Evolutionary conservation across 2,888 invertebrate genomes (phyloP).

Genomic region (Cantharis nigra): DNA sequence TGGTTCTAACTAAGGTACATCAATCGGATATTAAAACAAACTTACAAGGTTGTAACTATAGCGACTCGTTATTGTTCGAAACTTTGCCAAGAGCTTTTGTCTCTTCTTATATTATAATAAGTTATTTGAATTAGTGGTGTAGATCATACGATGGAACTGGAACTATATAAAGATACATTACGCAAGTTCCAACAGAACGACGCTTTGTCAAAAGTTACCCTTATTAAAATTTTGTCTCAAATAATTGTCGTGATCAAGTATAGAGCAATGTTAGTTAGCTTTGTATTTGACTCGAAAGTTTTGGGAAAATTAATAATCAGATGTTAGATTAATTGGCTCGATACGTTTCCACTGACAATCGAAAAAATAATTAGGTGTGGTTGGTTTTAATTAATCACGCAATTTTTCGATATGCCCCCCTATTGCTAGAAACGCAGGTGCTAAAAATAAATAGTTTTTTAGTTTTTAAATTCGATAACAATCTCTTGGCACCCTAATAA

Average conservation of each 20-base stretch:
- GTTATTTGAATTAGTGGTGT: constrained; percentile 16
- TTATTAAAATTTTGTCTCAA: background rate
- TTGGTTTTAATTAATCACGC: background rate
- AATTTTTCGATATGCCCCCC: background rate
- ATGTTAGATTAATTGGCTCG: background rate
- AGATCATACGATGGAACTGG: constrained; percentile 20
- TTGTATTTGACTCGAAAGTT: background rate
- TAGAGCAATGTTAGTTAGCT: background rate
- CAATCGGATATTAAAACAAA: constrained; percentile 8
- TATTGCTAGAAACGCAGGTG: background rate
- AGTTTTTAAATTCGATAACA: background rate
- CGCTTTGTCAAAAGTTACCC: background rate
- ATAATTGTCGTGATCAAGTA: background rate
- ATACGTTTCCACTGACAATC: background rate
- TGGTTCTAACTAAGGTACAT: background rate
- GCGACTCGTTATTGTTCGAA: constrained; percentile 11
- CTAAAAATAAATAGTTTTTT: background rate
- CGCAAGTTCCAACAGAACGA: background rate
- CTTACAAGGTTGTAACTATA: constrained; percentile 19
- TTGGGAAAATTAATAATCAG: background rate
- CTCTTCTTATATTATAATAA: constrained; percentile 7
- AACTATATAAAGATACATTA: constrained; percentile 17
- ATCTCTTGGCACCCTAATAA: background rate
- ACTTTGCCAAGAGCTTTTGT: constrained; percentile 20
- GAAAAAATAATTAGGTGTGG: background rate